Base-by-base conservation (phyloP, 2,888 invertebrate genomes). In the Catocala nupta region DNA sequence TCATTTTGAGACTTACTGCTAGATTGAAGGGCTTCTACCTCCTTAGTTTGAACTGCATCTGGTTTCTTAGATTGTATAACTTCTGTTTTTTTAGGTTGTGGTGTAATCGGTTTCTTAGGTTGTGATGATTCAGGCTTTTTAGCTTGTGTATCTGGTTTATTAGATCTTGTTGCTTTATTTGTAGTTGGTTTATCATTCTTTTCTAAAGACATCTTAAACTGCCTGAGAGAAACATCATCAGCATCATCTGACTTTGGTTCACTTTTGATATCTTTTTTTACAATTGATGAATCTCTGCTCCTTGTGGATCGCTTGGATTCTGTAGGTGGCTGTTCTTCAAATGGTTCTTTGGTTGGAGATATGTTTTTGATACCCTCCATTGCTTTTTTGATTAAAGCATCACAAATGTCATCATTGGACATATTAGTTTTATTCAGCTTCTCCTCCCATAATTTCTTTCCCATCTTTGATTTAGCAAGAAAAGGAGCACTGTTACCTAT, bases 331-430 rank as follows among this genome's bases (percentile, higher is more conserved):
- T 83, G 83, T 48, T 80, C 65, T 45, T 65, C 4, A 65, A 80
- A 66, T 7, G 69, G 12, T 43, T 75, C 53, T 62, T 80, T 81
- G 6, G 0, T 7, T 47, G 84, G 42, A 44, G 87, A 85, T 55
- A 89, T 82, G 58, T 84, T 85, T 77, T 85, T 88, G 13, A 93
- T 89, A 58, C 92, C 89, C 69, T 90, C 91, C 89, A 94, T 90
- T 5, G 94, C 94, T 75, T 91, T 93, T 77, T 92, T 89, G 49
- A 94, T 90, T 33, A 94, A 71, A 11, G 92, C 92, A 78, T 94
- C 87, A 80, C 94, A 94, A 55, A 93, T 90, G 65, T 93, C 92
- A 75, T 94, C 93, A 81, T 94, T 94, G 0, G 93, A 88, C 73
- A 93, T 86, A 49, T 94, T 93, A 0, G 88, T 89, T 80, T 91